Evolutionary conservation across 2,113 vertebrate genomes (phyloP), one percentile per base, ranked within the genome.

Genomic region (Halcyon malimbica): DNA sequence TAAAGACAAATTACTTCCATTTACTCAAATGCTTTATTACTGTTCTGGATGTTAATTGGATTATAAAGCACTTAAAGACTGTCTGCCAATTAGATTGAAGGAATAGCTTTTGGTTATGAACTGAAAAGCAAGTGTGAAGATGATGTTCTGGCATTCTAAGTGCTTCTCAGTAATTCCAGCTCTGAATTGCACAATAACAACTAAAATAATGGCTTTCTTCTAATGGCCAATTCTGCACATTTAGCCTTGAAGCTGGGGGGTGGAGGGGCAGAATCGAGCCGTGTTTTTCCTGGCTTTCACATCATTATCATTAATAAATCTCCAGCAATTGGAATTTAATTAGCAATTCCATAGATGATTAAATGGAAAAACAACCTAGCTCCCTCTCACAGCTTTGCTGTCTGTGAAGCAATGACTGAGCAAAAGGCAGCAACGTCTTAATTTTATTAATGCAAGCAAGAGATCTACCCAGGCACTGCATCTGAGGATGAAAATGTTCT

Each of bases 41-140:
- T 54, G 33, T 44, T 89, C 76, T 76, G 57, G 78, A 75, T 57
- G 57, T 56, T 96, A 96, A 95, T 16, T 92, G 81, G 71, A 87
- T 75, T 83, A 83, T 25, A 74, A 83, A 91, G 60, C 48, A 67
- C 71, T 81, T 64, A 79, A 71, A 68, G 56, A 94, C 59, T 86
- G 78, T 11, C 89, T 81, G 78, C 31, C 63, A 78, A 39, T 59
- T 70, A 91, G 54, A 83, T 24, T 87, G 78, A 35, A 21, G 62
- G 35, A 89, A 80, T 6, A 10, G 67, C 46, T 91, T 71, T 67
- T 51, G 69, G 67, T 90, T 77, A 62, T 28, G 59, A 41, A 68
- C 73, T 25, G 87, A 64, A 77, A 89, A 83, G 46, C 16, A 26
- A 79, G 37, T 13, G 62, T 53, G 71, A 93, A 59, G 84, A 94